Base-by-base conservation (phyloP, 2,888 invertebrate species). In the Latrodectus hesperus region DNA sequence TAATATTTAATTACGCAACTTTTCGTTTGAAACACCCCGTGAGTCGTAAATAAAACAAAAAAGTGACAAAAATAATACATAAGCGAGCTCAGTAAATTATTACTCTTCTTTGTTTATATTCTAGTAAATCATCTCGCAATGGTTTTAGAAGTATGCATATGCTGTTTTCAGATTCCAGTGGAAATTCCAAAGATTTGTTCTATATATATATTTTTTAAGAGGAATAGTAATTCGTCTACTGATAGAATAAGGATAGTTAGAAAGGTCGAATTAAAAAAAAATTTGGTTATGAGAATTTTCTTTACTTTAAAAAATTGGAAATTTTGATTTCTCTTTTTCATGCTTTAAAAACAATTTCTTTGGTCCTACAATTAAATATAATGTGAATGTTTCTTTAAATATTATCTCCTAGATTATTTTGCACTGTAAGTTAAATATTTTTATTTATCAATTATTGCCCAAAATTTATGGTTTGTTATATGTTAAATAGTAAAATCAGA, bases 11-110 rank as follows among this genome's bases (percentile, higher is more conserved):
- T 60, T 60, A 60, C 60, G n/a, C 60, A 60, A 60, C 14, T 53
- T 10, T 17, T 38, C 60, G 26, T 55, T 49, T 70, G 81, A 86
- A 86, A 86, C 86, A 72, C 81, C 86, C 86, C 55, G 74, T 22
- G 67, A 78, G 79, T 81, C 70, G 64, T 80, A 71, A 86, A 86
- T 71, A 38, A 38, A 38, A 4, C 4, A 38, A 26, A 12, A 12
- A n/a, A 72, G 55, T 71, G 22, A 75, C 38, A 65, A 49, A 52
- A 64, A 12, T 17, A 14, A 71, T 17, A 70, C 74, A 75, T 74
- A 79, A 76, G 17, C 79, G 49, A 80, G 16, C 55, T 64, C 72
- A 65, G 74, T 72, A 81, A 81, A 76, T 75, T 72, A 64, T 81
- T 81, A 53, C 75, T 70, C 65, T 71, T 77, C 79, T 55, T 81